A percentile compares a stretch with the other conserved stretches of the same genome.
phyloP scores from a whole-genome alignment of 2,888 invertebrate species.

The Epistrophella euchroma region DNA sequence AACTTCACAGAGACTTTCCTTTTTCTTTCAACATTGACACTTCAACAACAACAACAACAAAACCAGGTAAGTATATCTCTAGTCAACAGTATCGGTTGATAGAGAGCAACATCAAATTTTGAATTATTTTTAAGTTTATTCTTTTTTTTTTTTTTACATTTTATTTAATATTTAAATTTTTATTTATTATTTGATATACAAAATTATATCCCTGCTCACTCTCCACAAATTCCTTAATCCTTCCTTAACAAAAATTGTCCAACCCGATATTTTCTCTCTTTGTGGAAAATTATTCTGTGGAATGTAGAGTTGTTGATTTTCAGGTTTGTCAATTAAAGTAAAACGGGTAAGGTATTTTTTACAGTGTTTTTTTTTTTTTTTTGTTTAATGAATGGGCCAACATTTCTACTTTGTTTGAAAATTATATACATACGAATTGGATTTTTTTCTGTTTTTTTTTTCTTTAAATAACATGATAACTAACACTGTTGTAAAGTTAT shows the following conservation, averaged over 20 bases:
- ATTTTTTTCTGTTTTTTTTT: conserved; percentile 5
- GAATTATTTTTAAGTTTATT: conserved; percentile 76
- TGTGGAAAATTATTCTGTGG: conserved; percentile 23
- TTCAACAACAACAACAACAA: not conserved
- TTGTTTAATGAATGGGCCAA: conserved; percentile 61
- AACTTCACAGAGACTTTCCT: conserved; percentile 53
- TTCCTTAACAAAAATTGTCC: conserved; percentile 20
- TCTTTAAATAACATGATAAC: not conserved
- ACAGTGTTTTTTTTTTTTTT: conserved; percentile 25
- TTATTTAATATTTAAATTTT: conserved; percentile 54
- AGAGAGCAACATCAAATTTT: conserved; percentile 80
- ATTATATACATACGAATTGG: not conserved
- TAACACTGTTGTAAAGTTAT: not conserved
- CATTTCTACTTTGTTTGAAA: conserved; percentile 60
- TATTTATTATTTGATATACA: conserved; percentile 50
- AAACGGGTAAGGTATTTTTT: conserved; percentile 66
- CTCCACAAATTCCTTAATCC: conserved; percentile 40
- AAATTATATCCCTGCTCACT: conserved; percentile 27
- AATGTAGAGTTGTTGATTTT: conserved; percentile 20
- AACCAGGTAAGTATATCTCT: conserved; percentile 85
- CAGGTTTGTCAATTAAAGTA: conserved; percentile 24
- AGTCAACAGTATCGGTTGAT: conserved; percentile 86
- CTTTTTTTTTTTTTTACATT: conserved; percentile 67
- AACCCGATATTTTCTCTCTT: conserved; percentile 23
- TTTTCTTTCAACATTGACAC: conserved; percentile 19